Evolutionary conservation across 2,888 invertebrate genomes (phyloP).

Genomic region (Chironomus riparius): DNA sequence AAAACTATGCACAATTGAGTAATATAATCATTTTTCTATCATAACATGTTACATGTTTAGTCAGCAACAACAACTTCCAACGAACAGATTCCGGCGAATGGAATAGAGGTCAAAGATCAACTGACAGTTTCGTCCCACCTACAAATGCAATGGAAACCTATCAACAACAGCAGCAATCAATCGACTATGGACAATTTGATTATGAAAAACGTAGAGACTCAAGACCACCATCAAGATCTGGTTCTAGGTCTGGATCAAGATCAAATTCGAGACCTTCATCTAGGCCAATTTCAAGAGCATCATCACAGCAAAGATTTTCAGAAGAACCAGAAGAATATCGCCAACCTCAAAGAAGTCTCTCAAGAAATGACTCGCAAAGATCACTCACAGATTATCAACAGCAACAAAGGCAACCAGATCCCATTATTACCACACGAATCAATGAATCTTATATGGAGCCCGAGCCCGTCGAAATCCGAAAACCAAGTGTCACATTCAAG

Average conservation of each 20-base stretch:
- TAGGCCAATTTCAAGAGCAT: slow-evolving; percentile 7
- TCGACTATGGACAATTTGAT: slow-evolving; percentile 10
- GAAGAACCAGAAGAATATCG: not conserved
- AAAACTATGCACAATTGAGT: not conserved
- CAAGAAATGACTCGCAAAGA: slow-evolving; percentile 15
- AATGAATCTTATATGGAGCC: not conserved
- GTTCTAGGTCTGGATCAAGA: not conserved
- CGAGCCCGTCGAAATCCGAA: slow-evolving; percentile 11
- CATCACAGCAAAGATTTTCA: slow-evolving; percentile 20
- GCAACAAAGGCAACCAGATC: slow-evolving; percentile 29
- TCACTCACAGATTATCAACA: slow-evolving; percentile 29
- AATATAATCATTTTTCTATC: slow-evolving; percentile 5
- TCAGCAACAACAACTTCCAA: not conserved
- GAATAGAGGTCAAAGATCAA: not conserved
- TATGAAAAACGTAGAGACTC: not conserved
- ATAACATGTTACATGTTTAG: not conserved
- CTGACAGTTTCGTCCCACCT: not conserved
- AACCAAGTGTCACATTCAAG: slow-evolving; percentile 31
- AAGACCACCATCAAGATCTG: not conserved
- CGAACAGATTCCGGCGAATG: slow-evolving; percentile 16
- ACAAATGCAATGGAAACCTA: not conserved
- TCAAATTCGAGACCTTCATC: not conserved
- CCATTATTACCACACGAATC: slow-evolving; percentile 11
- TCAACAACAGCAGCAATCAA: slow-evolving; percentile 11
- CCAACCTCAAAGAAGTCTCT: slow-evolving; percentile 13